A percentile compares a stretch with the other conserved stretches of the same genome.
Conservation (phyloP, 2,797 vertebrate species). For the Prionace glauca region DNA sequence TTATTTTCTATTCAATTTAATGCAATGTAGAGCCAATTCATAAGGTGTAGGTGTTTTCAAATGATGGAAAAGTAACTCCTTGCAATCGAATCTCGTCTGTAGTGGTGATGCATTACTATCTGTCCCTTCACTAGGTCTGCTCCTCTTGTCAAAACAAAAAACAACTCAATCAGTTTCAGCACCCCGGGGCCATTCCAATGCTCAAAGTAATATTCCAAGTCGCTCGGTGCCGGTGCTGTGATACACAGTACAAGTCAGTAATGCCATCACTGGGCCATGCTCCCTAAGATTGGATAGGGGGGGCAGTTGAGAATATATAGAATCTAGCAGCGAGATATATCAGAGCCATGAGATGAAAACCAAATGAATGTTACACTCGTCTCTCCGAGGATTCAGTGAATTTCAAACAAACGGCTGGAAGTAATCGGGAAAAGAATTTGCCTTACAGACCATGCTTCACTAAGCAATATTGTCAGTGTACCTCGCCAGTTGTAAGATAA, state of each 20-base stretch:
- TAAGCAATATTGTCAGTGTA: neutral
- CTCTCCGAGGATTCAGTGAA: neutral
- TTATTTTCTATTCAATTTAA: neutral
- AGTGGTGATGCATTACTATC: conserved; percentile 48
- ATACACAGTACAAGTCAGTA: conserved; percentile 46
- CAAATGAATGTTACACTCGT: conserved; percentile 44
- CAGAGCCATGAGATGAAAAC: conserved; percentile 43
- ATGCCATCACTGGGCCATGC: conserved; percentile 47
- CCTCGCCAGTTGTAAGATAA: neutral
- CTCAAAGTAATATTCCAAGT: conserved; percentile 62
- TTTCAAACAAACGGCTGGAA: neutral
- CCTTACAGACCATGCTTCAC: neutral
- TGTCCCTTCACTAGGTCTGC: conserved; percentile 52
- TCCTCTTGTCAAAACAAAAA: conserved; percentile 66
- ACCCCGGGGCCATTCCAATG: conserved; percentile 57
- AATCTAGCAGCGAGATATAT: conserved; percentile 49
- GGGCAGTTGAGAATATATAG: conserved; percentile 51
- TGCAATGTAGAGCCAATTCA: conserved; percentile 4
- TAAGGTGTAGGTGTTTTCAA: conserved; percentile 31
- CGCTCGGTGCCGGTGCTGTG: conserved; percentile 51
- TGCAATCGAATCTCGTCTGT: conserved; percentile 51
- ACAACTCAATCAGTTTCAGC: conserved; percentile 68
- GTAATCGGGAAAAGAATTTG: no score
- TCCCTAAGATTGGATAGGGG: conserved; percentile 40
- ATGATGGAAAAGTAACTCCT: conserved; percentile 46